Base-by-base conservation (phyloP, 1,140 invertebrate species). In the Euglossa dilemma region DNA sequence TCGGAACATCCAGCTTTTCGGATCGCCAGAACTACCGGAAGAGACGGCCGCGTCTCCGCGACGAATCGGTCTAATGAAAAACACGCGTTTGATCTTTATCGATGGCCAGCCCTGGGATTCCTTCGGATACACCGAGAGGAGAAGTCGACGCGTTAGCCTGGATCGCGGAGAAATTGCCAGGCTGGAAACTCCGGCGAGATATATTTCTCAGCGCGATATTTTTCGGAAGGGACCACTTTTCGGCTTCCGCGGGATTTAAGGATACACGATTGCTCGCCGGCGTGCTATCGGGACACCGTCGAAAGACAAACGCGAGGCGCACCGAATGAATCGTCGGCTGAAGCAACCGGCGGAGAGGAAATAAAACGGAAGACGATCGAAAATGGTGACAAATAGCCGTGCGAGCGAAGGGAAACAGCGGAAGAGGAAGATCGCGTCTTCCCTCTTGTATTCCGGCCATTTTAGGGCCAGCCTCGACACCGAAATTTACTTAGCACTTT, bases 401-500 rank as follows among this genome's bases (percentile, higher is more conserved):
- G 36, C 6, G 64, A 45, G 47, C 28, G 11, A 56, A 72, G 80
- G 74, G 72, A 87, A 88, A 88, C 75, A 74, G 50, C 59, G 77
- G 73, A 20, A 50, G 36, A 69, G 52, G 63, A 25, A 5, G 50
- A 67, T 23, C 72, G 20, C 12, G 71, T 63, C 75, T 23, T 52
- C 18, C 52, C 23, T 61, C 73, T 43, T 77, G 82, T 71, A 75
- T 80, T 81, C 70, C 14, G 47, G 56, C 23, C 69, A 77, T 85
- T 80, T 87, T 63, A 82, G 16, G 56, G n/a, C 20, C 67, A 74
- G 45, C 56, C 36, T 18, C 76, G 76, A 88, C 83, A 88, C 25
- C 28, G 72, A 80, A 88, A 88, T 88, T 88, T 88, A 88, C 80
- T 88, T 88, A 88, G 45, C 36, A 85, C 75, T 79, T 82, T 28